Evolutionary conservation across 2,888 invertebrate genomes (phyloP).

Genomic region (Limnephilus rhombicus): DNA sequence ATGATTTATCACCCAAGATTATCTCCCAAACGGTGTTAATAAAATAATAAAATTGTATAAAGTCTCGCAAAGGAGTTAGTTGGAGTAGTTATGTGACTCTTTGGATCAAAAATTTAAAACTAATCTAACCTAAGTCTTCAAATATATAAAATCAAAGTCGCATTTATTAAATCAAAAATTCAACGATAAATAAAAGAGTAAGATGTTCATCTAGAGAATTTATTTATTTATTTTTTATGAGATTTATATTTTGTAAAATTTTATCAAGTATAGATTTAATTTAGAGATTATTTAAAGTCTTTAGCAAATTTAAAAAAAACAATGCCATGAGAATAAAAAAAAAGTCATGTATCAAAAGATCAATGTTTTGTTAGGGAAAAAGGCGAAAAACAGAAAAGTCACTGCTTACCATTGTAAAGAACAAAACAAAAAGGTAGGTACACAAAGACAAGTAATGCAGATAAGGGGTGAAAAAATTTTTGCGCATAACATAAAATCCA

Average conservation of each 20-base stretch:
- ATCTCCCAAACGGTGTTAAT: neutral
- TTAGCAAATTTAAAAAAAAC: no score
- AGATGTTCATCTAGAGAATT: neutral
- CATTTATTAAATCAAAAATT: neutral
- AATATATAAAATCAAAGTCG: neutral
- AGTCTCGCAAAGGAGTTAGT: neutral
- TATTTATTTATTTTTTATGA: no score
- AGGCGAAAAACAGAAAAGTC: neutral
- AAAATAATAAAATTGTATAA: neutral
- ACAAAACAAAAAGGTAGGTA: neutral
- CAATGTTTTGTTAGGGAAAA: neutral
- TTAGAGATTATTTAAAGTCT: no score
- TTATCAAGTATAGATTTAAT: neutral
- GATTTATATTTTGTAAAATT: neutral
- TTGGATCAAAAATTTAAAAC: neutral
- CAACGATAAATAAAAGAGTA: neutral
- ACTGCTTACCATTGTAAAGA: neutral
- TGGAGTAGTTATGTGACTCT: neutral
- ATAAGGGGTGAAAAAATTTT: neutral
- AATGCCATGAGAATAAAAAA: neutral
- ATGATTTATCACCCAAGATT: neutral
- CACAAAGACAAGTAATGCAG: neutral
- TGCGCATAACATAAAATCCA: neutral
- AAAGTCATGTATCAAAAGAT: neutral
- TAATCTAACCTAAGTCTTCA: neutral